phyloP scores from a whole-genome alignment of 1,140 invertebrate genomes.

The Melitaea cinxia region DNA sequence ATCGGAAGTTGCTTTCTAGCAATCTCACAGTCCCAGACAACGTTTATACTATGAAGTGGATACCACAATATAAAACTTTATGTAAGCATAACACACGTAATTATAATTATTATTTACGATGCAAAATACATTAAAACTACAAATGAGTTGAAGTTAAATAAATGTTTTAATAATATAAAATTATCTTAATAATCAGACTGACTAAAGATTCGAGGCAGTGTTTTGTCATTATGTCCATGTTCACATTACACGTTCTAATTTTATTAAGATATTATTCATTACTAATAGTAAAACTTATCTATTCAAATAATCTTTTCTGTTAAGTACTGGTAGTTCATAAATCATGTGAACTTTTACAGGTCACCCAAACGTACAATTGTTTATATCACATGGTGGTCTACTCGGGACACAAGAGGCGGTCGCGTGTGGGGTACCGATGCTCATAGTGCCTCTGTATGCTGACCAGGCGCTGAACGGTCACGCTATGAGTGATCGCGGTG shows the following conservation, averaged over 20 bases:
- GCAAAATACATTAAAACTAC: too few relatives aligned
- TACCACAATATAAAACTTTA: constrained; percentile 85
- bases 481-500: constrained; percentile 69
- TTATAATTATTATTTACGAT: too few relatives aligned
- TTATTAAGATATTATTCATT: too few relatives aligned
- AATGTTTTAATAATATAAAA: too few relatives aligned
- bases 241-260: too few relatives aligned
- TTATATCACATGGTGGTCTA: constrained; percentile 84
- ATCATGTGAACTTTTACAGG: constrained; percentile 62
- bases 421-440: constrained; percentile 78
- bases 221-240: too few relatives aligned
- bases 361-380: constrained; percentile 80
- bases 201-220: too few relatives aligned
- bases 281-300: too few relatives aligned
- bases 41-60: constrained; percentile 84
- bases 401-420: constrained; percentile 83
- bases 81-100: too few relatives aligned
- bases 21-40: constrained; percentile 82
- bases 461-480: constrained; percentile 83
- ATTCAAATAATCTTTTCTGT: too few relatives aligned
- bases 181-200: too few relatives aligned
- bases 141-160: too few relatives aligned
- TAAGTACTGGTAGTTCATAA: neutral
- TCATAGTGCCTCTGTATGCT: constrained; percentile 84
- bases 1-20: constrained; percentile 78